Base-by-base conservation (phyloP, 2,113 vertebrate genomes). In the Hydrolagus affinis region DNA sequence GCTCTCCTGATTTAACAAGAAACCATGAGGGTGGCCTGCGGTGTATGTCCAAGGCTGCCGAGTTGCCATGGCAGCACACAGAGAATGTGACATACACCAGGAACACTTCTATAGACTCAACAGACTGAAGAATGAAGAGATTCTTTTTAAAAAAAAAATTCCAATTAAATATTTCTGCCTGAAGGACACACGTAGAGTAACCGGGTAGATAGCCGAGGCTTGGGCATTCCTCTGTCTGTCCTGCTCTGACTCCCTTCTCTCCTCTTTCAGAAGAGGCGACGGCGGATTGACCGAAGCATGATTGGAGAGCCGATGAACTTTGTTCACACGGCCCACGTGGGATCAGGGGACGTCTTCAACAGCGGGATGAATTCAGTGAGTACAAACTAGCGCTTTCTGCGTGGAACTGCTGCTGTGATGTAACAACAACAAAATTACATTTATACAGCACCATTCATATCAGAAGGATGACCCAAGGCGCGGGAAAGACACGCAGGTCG, bases 241-340 rank as follows among this genome's bases (percentile, higher is more conserved):
- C 15, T 66, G 6, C 15, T 83, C 78, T 83, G 78, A 83, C 8
- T 0, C 14, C 25, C 32, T 87, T 30, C 74, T 62, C 75, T 83
- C 30, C n/a, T 76, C 44, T 90, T 92, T 86, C 89, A 96, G 95
- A 96, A 96, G 88, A 91, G 95, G 87, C 93, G 95, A 85, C 91
- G 95, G 74, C 93, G 94, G 25, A 96, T 96, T 83, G 95, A 96
- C 91, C 91, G 94, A 86, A 96, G 93, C 88, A 96, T 96, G 95
- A 96, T 96, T 32, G 95, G 95, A n/a, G 95, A 96, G 85, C 95
- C 95, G 0, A 96, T 95, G 9, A 96, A 96, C 89, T 96, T 96
- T 12, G 95, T 96, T 64, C 95, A 96, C 88, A 96, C 95, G 0
- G 95, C 95, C 86, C 95, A 96, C 0, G 94, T 96, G n/a, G 95